These are phyloP conservation scores for Diachrysia chrysitis DNA, from an alignment of 2,888 invertebrate species.

Conservation along the genomic window DNA sequence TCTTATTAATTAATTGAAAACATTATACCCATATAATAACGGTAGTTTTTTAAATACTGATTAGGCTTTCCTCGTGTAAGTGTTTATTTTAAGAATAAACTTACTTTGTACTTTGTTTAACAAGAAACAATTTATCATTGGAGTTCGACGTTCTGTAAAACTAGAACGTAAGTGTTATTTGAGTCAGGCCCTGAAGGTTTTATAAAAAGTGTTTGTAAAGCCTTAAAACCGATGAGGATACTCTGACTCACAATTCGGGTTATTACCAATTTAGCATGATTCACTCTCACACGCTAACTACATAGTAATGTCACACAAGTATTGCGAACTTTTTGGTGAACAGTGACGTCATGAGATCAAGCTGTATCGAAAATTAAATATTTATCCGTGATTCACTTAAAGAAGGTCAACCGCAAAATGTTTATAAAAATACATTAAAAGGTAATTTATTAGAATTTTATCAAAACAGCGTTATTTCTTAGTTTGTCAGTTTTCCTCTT, in stretches of 20 bases:
- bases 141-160: background rate
- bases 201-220: slow-evolving; percentile 13
- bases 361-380: slow-evolving; percentile 13
- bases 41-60: background rate
- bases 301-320: slow-evolving; percentile 2
- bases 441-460: slow-evolving; percentile 22
- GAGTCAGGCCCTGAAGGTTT: slow-evolving; percentile 3
- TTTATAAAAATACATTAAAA: background rate
- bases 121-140: background rate
- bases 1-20: background rate
- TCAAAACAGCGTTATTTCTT: slow-evolving; percentile 14
- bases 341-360: slow-evolving; percentile 15
- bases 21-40: background rate
- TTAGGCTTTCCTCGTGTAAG: background rate
- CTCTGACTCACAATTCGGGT: slow-evolving; percentile 46
- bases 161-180: slow-evolving; percentile 9
- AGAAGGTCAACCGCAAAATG: slow-evolving; percentile 1
- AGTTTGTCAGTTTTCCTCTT: slow-evolving; percentile 33
- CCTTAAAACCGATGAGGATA: slow-evolving; percentile 27
- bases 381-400: slow-evolving; percentile 20
- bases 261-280: slow-evolving; percentile 42
- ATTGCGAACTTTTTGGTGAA: background rate
- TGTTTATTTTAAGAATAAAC: no score
- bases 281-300: slow-evolving; percentile 36
- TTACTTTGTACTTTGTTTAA: background rate